Evolutionary conservation across 2,888 invertebrate genomes (phyloP), one percentile per base, ranked within the genome.

Genomic region (Pollenia griseotomentosa): DNA sequence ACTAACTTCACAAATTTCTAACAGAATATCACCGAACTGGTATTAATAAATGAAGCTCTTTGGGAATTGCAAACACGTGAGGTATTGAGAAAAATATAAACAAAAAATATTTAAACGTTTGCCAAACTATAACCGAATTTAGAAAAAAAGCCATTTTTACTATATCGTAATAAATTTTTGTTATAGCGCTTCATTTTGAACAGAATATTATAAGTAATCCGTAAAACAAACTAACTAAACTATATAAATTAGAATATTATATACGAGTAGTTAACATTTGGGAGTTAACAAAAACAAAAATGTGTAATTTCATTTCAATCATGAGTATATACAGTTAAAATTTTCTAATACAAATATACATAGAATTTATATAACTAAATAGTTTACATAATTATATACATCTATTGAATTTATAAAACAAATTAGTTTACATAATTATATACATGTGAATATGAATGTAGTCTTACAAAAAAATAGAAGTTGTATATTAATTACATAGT

Each of bases 21-120:
- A 95, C 97, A 98, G 98, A 98, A 98, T 95, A 97, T 98, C 96
- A 97, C 97, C 95, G 97, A 97, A 96, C 96, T 97, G 95, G 96
- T 97, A 95, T 97, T 97, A 95, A 96, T 97, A 95, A 98, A 97
- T 95, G 97, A 97, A 95, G 97, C 97, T 94, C 96, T 96, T 95
- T 97, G 97, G 97, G 97, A 97, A 95, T 96, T 96, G 94, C 96
- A 97, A 95, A 97, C 97, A 94, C 96, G 96, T 96, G 97, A 97
- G 97, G 97, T 97, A 97, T 95, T 90, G 90, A 92, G 48, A 80
- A 79, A 48, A 88, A 85, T 16, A 85, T 87, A 65, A 83, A 82
- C 4, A 78, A 75, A 83, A 86, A 85, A 79, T 51, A 23, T 70
- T 40, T 75, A 74, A 86, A 59, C 68, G 79, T 86, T 86, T 83